phyloP scores from a whole-genome alignment of 1,140 invertebrate genomes.

The Drosophila triauraria region DNA sequence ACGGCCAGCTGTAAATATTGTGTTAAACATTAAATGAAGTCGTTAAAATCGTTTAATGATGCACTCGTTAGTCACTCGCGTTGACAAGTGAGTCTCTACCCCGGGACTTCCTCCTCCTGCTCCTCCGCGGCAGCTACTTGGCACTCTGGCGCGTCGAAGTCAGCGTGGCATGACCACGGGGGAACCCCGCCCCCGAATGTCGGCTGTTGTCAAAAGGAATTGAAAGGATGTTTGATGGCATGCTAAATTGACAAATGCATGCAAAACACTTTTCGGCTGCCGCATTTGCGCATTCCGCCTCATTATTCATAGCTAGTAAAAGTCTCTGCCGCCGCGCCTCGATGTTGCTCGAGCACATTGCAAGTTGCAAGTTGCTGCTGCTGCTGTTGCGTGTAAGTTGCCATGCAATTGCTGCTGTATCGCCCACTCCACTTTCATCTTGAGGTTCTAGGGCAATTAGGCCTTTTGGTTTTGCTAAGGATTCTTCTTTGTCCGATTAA shows the following conservation, averaged over 20 bases:
- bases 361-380: conserved; percentile 9
- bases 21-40: conserved; percentile 82
- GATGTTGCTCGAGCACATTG: not conserved
- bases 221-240: conserved; percentile 81
- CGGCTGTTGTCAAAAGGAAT: conserved; percentile 72
- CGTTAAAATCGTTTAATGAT: conserved; percentile 82
- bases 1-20: conserved; percentile 68
- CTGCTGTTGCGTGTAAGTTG: conserved; percentile 61
- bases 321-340: conserved; percentile 24
- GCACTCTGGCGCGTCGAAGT: conserved; percentile 59
- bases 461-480: not conserved
- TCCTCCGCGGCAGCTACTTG: conserved; percentile 23
- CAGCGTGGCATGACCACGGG: conserved; percentile 43
- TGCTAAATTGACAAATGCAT: conserved; percentile 80
- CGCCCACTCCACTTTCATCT: conserved; percentile 10
- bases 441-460: conserved; percentile 31
- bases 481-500: too few relatives aligned
- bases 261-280: conserved; percentile 66
- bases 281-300: conserved; percentile 49
- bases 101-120: conserved; percentile 3
- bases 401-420: conserved; percentile 56
- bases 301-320: conserved; percentile 76
- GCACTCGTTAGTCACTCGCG: conserved; percentile 75
- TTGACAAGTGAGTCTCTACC: conserved; percentile 66
- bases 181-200: conserved; percentile 23